Conservation (phyloP, 2,113 vertebrate species). For the Gasterosteus aculeatus region DNA sequence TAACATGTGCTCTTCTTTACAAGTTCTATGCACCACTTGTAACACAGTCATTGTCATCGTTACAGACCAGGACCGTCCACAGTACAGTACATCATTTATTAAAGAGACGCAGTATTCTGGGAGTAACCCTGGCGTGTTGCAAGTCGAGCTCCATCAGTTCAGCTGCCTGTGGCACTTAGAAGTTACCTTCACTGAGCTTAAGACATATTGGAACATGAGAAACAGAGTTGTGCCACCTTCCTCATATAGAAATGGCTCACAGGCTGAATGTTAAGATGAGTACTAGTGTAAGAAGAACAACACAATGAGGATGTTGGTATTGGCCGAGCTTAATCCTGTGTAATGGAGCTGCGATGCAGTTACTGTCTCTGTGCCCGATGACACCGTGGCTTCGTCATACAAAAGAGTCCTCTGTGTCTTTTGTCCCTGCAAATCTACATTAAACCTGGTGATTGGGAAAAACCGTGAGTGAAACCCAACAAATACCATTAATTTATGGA, state of each 20-base stretch:
- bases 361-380: background rate
- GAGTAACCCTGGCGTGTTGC: slow-evolving; percentile 1
- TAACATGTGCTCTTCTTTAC: background rate
- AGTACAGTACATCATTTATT: too few species aligned
- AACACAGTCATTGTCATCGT: background rate
- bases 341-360: slow-evolving; percentile 27
- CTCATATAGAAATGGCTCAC: slow-evolving; percentile 13
- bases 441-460: background rate
- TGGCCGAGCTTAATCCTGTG: slow-evolving; percentile 10
- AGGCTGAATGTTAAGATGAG: slow-evolving; percentile 24
- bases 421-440: background rate
- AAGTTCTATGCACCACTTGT: background rate
- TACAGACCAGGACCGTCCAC: background rate
- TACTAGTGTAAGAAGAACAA: slow-evolving; percentile 24
- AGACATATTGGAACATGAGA: slow-evolving; percentile 48
- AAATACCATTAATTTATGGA: background rate
- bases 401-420: background rate
- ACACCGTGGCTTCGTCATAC: background rate
- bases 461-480: background rate
- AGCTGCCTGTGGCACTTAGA: slow-evolving; percentile 15
- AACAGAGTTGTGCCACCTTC: slow-evolving; percentile 14
- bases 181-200: slow-evolving; percentile 43
- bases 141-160: slow-evolving; percentile 17
- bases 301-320: background rate
- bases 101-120: background rate